phyloP scores from a whole-genome alignment of 2,888 invertebrate genomes.

The Octodonta nipae region DNA sequence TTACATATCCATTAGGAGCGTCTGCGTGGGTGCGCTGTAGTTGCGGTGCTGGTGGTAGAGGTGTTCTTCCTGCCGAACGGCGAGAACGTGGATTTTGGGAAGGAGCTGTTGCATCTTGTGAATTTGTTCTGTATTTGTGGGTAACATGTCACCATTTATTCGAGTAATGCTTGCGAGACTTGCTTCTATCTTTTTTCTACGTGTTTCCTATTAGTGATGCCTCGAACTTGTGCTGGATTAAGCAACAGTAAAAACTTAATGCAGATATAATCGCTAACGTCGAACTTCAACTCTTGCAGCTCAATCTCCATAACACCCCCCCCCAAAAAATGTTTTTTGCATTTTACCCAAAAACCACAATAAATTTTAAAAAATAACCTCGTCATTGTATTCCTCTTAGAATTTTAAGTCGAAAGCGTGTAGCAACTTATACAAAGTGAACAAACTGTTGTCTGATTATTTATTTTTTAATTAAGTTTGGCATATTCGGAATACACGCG shows the following conservation, averaged over 20 bases:
- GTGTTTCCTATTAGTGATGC: constrained; percentile 82
- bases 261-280: constrained; percentile 93
- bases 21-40: constrained; percentile 90
- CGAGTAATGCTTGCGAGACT: constrained; percentile 84
- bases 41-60: constrained; percentile 89
- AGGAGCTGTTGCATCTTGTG: constrained; percentile 82
- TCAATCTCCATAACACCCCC: too few species aligned
- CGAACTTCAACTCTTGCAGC: constrained; percentile 86
- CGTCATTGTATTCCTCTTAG: too few species aligned
- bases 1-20: constrained; percentile 97
- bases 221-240: constrained; percentile 93
- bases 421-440: too few species aligned
- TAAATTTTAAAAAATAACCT: too few species aligned
- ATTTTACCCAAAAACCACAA: too few species aligned
- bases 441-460: too few species aligned
- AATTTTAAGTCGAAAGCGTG: too few species aligned
- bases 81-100: constrained; percentile 86
- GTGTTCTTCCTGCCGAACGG: constrained; percentile 84
- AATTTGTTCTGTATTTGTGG: constrained; percentile 85
- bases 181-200: constrained; percentile 92
- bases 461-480: too few species aligned
- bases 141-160: constrained; percentile 86
- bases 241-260: constrained; percentile 94
- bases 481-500: too few species aligned
- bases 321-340: too few species aligned